Evolutionary conservation across 37 sponge, comb jelly and placozoan genomes (phyloP).

Genomic region (Corticium candelabrum): DNA sequence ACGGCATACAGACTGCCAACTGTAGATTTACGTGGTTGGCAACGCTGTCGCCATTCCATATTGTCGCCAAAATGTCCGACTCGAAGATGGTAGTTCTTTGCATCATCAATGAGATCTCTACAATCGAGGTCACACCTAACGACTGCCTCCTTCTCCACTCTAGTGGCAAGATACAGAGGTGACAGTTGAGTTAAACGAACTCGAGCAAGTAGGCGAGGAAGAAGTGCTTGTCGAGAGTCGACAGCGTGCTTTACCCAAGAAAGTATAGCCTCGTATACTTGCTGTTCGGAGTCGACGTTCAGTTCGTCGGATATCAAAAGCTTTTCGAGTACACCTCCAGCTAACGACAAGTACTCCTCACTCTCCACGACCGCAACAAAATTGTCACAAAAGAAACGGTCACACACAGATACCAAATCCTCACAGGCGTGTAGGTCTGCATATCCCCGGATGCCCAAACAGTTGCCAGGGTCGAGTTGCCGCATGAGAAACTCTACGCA

Average conservation of each 20-base stretch:
- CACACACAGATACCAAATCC: conserved; percentile 36
- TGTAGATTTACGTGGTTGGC: conserved; percentile 72
- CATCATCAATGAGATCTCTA: conserved; percentile 68
- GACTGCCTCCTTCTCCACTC: conserved; percentile 55
- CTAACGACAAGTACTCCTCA: conserved; percentile 57
- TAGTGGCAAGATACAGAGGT: conserved; percentile 38
- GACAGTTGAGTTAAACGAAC: conserved; percentile 76
- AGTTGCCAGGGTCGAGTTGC: conserved; percentile 85
- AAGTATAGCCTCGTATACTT: conserved; percentile 46
- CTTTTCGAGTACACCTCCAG: conserved; percentile 36
- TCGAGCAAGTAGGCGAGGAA: conserved; percentile 31
- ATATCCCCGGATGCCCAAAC: conserved; percentile 75
- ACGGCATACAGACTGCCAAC: conserved; percentile 74
- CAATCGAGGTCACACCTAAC: conserved; percentile 48
- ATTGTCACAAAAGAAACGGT: conserved; percentile 49
- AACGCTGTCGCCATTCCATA: conserved; percentile 11
- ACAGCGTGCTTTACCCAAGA: conserved; percentile 44
- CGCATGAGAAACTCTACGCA: conserved; percentile 66
- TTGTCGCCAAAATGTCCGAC: conserved; percentile 24
- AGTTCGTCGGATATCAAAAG: conserved; percentile 55
- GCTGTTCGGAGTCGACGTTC: conserved; percentile 63
- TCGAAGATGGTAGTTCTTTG: conserved; percentile 79
- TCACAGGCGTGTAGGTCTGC: conserved; percentile 53
- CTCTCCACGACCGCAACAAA: conserved; percentile 66
- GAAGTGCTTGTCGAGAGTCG: conserved; percentile 21